Percentiles rank a stretch among this genome's conserved stretches.
These are phyloP conservation scores for Aleadryas rufinucha DNA, from an alignment of 2,113 vertebrate genomes.

Conservation along the genomic window DNA sequence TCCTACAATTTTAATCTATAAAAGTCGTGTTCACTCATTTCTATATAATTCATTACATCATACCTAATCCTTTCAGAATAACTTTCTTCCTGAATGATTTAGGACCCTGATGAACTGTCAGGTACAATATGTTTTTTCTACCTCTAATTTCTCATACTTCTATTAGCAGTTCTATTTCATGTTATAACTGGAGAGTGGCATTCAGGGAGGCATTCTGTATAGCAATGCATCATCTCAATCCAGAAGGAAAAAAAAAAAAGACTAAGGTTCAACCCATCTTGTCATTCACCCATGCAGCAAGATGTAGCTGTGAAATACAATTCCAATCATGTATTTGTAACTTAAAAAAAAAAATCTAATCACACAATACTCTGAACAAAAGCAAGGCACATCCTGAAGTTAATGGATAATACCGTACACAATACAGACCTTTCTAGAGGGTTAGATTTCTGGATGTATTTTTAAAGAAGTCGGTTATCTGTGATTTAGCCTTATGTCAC, in stretches of 20 bases:
- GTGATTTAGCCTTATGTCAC: constrained; percentile 56
- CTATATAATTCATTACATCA: neutral
- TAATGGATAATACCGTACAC: constrained; percentile 38
- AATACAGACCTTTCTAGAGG: constrained; percentile 51
- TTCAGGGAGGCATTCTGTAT: constrained; percentile 19
- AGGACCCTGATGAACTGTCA: neutral
- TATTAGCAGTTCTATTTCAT: constrained; percentile 57
- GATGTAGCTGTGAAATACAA: constrained; percentile 39
- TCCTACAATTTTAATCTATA: neutral
- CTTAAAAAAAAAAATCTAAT: constrained; percentile 11
- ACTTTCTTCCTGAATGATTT: neutral
- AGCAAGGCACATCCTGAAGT: constrained; percentile 41
- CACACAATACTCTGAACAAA: constrained; percentile 39
- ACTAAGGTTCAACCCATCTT: constrained; percentile 30
- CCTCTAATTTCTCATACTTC: constrained; percentile 45
- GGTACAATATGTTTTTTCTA: too few species aligned
- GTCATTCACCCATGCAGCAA: constrained; percentile 26
- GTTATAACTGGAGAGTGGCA: constrained; percentile 49
- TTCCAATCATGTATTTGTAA: constrained; percentile 49
- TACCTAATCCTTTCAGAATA: constrained; percentile 2
- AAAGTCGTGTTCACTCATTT: neutral
- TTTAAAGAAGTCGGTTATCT: constrained; percentile 48
- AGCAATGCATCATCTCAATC: constrained; percentile 35
- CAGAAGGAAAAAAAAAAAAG: constrained; percentile 4
- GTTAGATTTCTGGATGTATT: constrained; percentile 52